Evolutionary conservation across 1,140 invertebrate species (phyloP).

Genomic region (Aphaenogaster floridana): DNA sequence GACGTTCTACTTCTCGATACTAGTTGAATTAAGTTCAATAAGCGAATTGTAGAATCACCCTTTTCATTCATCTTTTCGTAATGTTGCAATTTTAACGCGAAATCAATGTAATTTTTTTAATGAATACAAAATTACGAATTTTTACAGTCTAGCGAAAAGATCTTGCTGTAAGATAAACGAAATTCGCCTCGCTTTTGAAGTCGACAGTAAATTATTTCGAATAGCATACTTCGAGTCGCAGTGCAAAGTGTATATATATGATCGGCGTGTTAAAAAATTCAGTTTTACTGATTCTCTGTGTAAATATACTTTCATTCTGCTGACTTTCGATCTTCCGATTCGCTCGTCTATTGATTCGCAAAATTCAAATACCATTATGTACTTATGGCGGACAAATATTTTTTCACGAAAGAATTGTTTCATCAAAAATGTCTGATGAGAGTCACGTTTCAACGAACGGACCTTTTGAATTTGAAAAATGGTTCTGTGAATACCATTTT

Average conservation of each 20-base stretch:
- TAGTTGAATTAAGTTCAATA: constrained; percentile 22
- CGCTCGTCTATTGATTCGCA: background rate
- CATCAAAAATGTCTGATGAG: constrained; percentile 2
- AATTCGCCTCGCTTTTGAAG: background rate
- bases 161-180: background rate
- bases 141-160: background rate
- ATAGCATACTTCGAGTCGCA: background rate
- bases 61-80: background rate
- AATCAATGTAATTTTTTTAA: constrained; percentile 1
- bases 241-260: background rate
- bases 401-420: background rate
- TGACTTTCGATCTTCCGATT: constrained; percentile 15
- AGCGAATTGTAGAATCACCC: background rate
- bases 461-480: background rate
- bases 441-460: background rate
- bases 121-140: background rate
- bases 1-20: constrained; percentile 4
- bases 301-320: constrained; percentile 31
- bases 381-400: constrained; percentile 11
- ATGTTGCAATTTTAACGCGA: background rate
- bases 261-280: constrained; percentile 15
- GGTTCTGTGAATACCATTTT: background rate
- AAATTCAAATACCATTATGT: constrained; percentile 41
- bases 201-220: background rate
- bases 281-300: background rate